phyloP scores from a whole-genome alignment of 2,113 vertebrate species.

The Forbesichthys papilliferus region DNA sequence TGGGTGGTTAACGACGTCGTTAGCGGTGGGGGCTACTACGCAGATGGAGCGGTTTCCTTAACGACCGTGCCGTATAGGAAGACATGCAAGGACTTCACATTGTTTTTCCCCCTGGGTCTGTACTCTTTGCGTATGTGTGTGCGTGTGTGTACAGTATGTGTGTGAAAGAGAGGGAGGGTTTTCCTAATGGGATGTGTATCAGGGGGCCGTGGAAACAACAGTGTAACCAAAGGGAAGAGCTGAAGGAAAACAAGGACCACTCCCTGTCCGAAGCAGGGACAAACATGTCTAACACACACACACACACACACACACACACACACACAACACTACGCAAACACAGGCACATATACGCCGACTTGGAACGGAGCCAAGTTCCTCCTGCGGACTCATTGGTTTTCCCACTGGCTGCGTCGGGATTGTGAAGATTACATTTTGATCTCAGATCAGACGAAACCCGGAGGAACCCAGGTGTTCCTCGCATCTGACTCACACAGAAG shows the following conservation, averaged over 20 bases:
- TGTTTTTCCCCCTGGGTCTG: conserved; percentile 65
- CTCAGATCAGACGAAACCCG: conserved; percentile 20
- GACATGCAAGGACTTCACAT: conserved; percentile 69
- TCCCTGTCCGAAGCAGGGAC: conserved; percentile 63
- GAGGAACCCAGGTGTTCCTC: background rate
- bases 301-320: conserved; percentile 30
- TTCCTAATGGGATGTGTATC: conserved; percentile 67
- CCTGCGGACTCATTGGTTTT: conserved; percentile 43
- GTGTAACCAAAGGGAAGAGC: conserved; percentile 71
- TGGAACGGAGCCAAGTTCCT: conserved; percentile 40
- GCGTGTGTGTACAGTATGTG: conserved; percentile 5
- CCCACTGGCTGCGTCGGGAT: conserved; percentile 7
- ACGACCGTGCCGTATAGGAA: conserved; percentile 69
- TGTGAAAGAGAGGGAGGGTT: conserved; percentile 19
- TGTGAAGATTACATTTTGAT: conserved; percentile 48
- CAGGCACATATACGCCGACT: conserved; percentile 1
- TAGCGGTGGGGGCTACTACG: conserved; percentile 42
- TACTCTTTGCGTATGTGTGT: conserved; percentile 5
- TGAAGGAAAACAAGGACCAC: conserved; percentile 70
- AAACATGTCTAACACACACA: conserved; percentile 45
- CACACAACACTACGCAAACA: conserved; percentile 9
- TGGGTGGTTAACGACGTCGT: conserved; percentile 45
- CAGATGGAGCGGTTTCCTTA: conserved; percentile 72
- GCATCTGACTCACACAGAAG: conserved; percentile 18
- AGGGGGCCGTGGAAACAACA: conserved; percentile 63